phyloP scores from a whole-genome alignment of 1,140 invertebrate genomes.

The Drusus annulatus region DNA sequence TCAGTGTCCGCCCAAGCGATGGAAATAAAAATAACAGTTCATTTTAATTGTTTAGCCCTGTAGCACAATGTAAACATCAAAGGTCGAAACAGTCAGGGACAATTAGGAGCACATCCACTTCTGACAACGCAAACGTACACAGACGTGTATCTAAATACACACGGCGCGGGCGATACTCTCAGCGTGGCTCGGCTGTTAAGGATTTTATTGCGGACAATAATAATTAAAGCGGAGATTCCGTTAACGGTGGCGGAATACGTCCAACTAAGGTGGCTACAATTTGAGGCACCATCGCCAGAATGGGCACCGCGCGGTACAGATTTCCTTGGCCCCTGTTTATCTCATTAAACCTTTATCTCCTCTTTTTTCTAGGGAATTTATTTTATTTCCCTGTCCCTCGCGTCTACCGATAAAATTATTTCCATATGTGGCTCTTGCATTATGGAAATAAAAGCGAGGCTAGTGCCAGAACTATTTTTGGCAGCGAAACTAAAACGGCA shows the following conservation, averaged over 20 bases:
- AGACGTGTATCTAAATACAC: slow-evolving; percentile 5
- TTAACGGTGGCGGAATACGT: slow-evolving; percentile 45
- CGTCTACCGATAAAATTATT: no score
- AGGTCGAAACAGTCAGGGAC: slow-evolving; percentile 39
- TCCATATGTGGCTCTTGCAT: no score
- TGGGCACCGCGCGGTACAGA: no score
- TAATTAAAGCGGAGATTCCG: slow-evolving; percentile 58
- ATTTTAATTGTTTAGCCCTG: background rate
- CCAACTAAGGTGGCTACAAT: slow-evolving; percentile 44
- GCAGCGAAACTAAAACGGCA: no score
- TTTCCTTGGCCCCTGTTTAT: no score
- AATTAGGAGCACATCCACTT: slow-evolving; percentile 46
- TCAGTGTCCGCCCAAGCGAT: no score
- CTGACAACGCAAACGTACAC: background rate
- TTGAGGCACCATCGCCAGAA: background rate
- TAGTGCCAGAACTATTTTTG: no score
- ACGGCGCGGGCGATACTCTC: slow-evolving; percentile 37
- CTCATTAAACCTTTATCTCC: no score
- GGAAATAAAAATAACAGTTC: no score
- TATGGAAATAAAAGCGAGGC: no score
- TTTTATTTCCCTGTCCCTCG: no score
- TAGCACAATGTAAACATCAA: background rate
- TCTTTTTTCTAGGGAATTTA: no score
- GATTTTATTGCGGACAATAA: slow-evolving; percentile 58
- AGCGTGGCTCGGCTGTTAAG: slow-evolving; percentile 55